Evolutionary conservation across 1,140 invertebrate species (phyloP).

Genomic region (Bilobella aurantiaca): DNA sequence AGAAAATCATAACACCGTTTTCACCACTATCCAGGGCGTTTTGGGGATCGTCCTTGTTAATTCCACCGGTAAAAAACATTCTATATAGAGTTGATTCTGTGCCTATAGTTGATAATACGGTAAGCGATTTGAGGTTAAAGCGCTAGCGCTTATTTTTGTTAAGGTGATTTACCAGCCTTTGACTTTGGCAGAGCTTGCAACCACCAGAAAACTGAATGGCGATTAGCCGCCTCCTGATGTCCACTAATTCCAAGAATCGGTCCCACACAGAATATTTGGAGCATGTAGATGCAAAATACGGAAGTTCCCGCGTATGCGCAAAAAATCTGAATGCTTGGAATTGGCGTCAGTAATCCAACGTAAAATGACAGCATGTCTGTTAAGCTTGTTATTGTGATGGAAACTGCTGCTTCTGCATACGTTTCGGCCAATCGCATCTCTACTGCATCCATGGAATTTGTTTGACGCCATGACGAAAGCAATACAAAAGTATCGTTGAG

Average conservation of each 20-base stretch:
- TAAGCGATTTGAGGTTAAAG: background rate
- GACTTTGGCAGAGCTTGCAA: slow-evolving; percentile 37
- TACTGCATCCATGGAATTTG: slow-evolving; percentile 62
- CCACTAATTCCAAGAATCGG: slow-evolving; percentile 42
- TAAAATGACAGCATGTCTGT: slow-evolving; percentile 66
- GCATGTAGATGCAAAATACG: slow-evolving; percentile 87
- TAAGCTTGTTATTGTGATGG: slow-evolving; percentile 90
- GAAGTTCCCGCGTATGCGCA: slow-evolving; percentile 74
- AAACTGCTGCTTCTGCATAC: slow-evolving; percentile 84
- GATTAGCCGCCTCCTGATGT: slow-evolving; percentile 74
- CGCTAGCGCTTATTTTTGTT: background rate
- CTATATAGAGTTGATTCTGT: background rate
- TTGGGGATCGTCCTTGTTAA: slow-evolving; percentile 59
- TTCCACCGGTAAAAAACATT: background rate
- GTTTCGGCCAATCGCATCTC: slow-evolving; percentile 72
- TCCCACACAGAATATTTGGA: slow-evolving; percentile 39
- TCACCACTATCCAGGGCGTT: slow-evolving; percentile 75
- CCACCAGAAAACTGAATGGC: slow-evolving; percentile 60
- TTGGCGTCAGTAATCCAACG: slow-evolving; percentile 46
- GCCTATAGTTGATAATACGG: background rate
- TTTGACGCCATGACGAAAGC: slow-evolving; percentile 79
- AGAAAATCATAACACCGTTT: slow-evolving; percentile 75
- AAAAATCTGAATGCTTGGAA: slow-evolving; percentile 88
- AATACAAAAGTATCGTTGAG: slow-evolving; percentile 94
- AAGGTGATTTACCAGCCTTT: slow-evolving; percentile 49